Percentiles rank a stretch among this genome's conserved stretches.
Conservation (phyloP, 2,888 invertebrate species). For the Netelia melanura region DNA sequence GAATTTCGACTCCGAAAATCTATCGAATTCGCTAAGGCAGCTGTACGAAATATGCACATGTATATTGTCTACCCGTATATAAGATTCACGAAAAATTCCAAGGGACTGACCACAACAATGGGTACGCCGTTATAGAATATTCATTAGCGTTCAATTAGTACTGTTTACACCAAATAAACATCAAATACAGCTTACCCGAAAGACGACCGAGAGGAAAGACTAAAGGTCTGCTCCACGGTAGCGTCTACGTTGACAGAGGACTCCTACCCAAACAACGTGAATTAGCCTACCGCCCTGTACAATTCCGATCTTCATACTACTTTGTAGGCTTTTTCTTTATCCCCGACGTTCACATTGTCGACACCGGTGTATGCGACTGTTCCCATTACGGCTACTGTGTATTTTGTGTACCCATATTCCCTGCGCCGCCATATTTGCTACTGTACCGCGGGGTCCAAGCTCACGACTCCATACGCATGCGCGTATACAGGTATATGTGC, state of each 20-base stretch:
- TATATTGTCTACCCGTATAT: background rate
- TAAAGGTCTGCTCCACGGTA: constrained; percentile 33
- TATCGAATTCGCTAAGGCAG: constrained; percentile 26
- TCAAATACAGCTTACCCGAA: constrained; percentile 75
- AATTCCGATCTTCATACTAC: constrained; percentile 78
- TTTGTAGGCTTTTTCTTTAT: constrained; percentile 68
- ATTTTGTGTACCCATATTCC: constrained; percentile 4
- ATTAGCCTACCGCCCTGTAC: constrained; percentile 74
- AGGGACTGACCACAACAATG: constrained; percentile 21
- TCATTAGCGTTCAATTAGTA: constrained; percentile 84
- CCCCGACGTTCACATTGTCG: background rate
- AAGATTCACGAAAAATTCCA: constrained; percentile 30
- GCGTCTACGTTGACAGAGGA: constrained; percentile 67
- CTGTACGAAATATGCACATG: constrained; percentile 10
- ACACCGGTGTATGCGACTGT: constrained; percentile 9
- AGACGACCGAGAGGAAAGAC: background rate
- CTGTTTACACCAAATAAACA: constrained; percentile 80
- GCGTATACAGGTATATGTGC: background rate
- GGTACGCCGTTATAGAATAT: constrained; percentile 71
- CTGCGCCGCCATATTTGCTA: background rate
- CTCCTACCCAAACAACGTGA: constrained; percentile 68
- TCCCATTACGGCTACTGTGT: constrained; percentile 28
- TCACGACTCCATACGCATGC: background rate
- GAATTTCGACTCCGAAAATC: background rate
- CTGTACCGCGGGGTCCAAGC: background rate